Evolutionary conservation across 2,888 invertebrate genomes (phyloP).

Genomic region (Pogonocherus hispidulus): DNA sequence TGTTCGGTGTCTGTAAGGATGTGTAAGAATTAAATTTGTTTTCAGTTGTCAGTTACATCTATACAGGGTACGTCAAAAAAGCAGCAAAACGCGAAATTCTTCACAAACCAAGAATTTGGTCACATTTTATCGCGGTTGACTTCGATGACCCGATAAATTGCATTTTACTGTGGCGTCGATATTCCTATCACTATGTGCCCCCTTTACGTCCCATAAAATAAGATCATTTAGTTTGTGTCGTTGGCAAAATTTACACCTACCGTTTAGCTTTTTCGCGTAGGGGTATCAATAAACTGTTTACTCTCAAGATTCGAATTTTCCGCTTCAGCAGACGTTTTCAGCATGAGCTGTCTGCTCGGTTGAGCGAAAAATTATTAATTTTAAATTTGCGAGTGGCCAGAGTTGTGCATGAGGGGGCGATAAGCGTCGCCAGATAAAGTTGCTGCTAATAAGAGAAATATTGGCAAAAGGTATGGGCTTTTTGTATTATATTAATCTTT

Average conservation of each 20-base stretch:
- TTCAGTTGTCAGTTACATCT: no score
- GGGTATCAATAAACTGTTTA: background rate
- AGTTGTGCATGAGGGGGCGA: background rate
- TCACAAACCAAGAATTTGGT: no score
- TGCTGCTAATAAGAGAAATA: background rate
- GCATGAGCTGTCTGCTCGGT: background rate
- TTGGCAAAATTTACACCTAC: background rate
- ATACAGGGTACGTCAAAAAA: no score
- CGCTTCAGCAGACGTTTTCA: background rate
- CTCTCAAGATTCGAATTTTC: background rate
- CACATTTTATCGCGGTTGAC: no score
- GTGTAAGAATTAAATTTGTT: no score
- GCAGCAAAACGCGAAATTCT: no score
- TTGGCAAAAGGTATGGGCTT: background rate
- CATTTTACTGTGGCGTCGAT: background rate
- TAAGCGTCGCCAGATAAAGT: background rate
- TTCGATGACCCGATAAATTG: no score
- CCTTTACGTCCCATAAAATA: background rate
- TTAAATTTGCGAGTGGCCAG: background rate
- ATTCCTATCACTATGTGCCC: background rate
- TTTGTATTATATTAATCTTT: no score
- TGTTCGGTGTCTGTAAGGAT: no score
- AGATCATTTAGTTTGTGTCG: background rate
- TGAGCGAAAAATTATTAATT: conserved; percentile 3
- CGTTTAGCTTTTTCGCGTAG: no score